These are phyloP conservation scores for Phanerotoma sp. DNA, from an alignment of 2,888 invertebrate species.

Conservation along the genomic window DNA sequence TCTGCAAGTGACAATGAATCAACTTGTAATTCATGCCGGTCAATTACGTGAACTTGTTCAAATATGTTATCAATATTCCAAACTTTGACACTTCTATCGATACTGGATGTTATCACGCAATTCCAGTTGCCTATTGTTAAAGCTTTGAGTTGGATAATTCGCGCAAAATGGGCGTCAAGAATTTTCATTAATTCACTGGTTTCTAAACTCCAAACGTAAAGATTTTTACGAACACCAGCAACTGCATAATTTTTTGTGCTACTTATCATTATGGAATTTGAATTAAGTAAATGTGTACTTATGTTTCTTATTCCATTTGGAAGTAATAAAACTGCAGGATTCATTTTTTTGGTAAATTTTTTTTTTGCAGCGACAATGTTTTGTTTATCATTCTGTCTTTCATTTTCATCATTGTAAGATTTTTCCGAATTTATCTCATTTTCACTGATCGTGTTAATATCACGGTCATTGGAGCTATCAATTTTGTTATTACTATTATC, in stretches of 20 bases:
- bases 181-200: constrained; percentile 83
- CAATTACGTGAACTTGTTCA: constrained; percentile 95
- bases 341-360: constrained; percentile 46
- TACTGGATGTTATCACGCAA: constrained; percentile 94
- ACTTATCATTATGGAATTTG: constrained; percentile 90
- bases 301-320: constrained; percentile 92
- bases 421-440: too few species aligned
- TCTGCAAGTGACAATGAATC: constrained; percentile 85
- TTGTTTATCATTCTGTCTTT: background rate
- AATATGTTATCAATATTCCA: constrained; percentile 99
- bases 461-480: too few species aligned
- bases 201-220: constrained; percentile 91
- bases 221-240: constrained; percentile 91
- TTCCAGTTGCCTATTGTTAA: constrained; percentile 89
- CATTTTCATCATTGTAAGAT: too few species aligned
- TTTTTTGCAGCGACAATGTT: background rate
- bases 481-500: too few species aligned
- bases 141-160: constrained; percentile 89
- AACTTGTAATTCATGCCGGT: constrained; percentile 92
- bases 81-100: constrained; percentile 96
- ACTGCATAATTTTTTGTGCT: constrained; percentile 89
- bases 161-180: constrained; percentile 94
- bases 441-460: too few species aligned
- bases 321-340: constrained; percentile 69
- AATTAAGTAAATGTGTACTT: constrained; percentile 85